A percentile compares a stretch with the other conserved stretches of the same genome.
These are phyloP conservation scores for Oikopleura albicans DNA, from an alignment of 23 tunicate genomes.

Conservation along the genomic window DNA sequence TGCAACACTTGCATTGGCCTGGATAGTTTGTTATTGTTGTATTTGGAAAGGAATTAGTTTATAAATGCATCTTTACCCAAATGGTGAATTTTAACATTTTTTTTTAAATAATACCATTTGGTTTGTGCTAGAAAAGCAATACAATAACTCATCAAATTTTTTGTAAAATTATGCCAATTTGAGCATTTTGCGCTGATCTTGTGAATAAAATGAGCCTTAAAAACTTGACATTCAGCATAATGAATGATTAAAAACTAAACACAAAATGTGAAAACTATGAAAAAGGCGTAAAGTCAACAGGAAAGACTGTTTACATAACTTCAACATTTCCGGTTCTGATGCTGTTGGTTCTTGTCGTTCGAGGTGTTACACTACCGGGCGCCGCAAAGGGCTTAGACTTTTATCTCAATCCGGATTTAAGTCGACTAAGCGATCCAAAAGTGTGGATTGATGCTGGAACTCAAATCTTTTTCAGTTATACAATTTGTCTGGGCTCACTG, in stretches of 20 bases:
- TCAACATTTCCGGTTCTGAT: constrained; percentile 25
- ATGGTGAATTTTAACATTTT: no score
- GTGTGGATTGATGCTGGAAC: constrained; percentile 32
- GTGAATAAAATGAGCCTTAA: no score
- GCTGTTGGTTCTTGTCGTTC: constrained; percentile 21
- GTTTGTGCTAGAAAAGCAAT: no score
- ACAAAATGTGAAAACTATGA: no score
- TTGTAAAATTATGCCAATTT: no score
- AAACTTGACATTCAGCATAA: no score
- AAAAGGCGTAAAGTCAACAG: constrained; percentile 7
- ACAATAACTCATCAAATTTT: no score
- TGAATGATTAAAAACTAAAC: no score
- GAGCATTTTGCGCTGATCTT: no score
- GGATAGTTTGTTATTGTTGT: constrained; percentile 61
- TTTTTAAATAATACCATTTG: no score
- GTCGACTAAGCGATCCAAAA: constrained; percentile 18
- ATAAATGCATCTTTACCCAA: no score
- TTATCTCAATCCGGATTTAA: constrained; percentile 22
- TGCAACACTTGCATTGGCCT: constrained; percentile 53
- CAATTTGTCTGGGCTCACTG: constrained; percentile 30
- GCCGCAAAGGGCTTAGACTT: constrained; percentile 17
- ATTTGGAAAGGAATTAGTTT: constrained; percentile 11
- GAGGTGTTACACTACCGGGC: constrained; percentile 29
- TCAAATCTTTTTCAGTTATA: constrained; percentile 29
- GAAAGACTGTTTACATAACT: constrained; percentile 20